These are phyloP conservation scores for Oreochromis mossambicus DNA, from an alignment of 2,797 vertebrate species.

Conservation along the genomic window DNA sequence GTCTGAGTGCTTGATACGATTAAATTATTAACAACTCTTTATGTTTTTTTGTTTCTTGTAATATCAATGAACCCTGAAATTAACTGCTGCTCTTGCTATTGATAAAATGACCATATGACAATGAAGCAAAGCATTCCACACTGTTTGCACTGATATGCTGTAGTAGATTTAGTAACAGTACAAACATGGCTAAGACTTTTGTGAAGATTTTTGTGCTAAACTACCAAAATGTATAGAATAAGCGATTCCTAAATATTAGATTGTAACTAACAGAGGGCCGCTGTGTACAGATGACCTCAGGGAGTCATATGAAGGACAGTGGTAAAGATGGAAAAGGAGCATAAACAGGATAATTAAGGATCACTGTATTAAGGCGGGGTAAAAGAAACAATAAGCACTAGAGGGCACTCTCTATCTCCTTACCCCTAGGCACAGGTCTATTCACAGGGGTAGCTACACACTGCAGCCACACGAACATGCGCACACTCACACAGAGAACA, in stretches of 20 bases:
- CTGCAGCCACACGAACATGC: neutral
- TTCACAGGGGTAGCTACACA: neutral
- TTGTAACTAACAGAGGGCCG: neutral
- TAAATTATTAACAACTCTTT: neutral
- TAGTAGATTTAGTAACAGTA: neutral
- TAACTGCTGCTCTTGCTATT: neutral
- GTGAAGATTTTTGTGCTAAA: neutral
- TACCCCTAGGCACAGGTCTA: constrained; percentile 21
- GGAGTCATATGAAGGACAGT: neutral
- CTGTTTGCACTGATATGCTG: neutral
- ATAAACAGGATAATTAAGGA: neutral
- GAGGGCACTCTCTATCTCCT: constrained; percentile 70
- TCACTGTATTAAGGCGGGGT: constrained; percentile 27
- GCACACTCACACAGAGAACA: constrained; percentile 38
- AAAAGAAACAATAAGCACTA: constrained; percentile 59
- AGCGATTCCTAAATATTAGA: neutral
- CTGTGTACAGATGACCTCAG: neutral
- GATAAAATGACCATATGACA: neutral
- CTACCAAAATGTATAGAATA: neutral
- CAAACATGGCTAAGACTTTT: neutral
- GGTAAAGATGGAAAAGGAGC: neutral
- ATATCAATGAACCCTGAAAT: neutral
- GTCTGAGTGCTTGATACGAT: neutral
- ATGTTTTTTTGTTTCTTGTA: neutral
- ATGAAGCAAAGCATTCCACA: neutral